Conservation (phyloP, 1,140 invertebrate species). For the Meloidogyne chitwoodi region DNA sequence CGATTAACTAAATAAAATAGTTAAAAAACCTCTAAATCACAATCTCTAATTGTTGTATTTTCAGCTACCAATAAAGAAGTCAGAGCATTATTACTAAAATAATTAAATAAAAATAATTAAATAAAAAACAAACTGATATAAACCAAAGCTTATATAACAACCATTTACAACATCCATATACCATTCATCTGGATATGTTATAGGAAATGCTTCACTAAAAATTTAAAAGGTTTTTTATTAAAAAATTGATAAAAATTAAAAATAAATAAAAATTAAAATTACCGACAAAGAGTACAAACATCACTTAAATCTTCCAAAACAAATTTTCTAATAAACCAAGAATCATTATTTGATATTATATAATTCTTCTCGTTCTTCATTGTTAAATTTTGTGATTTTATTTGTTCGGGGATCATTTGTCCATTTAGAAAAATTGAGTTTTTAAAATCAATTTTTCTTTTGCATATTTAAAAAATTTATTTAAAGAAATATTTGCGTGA, state of each 20-base stretch:
- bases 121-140: background rate
- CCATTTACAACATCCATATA: conserved; percentile 17
- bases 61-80: conserved; percentile 14
- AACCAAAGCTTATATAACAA: conserved; percentile 16
- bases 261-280: background rate
- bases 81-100: background rate
- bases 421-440: too few relatives aligned
- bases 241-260: background rate
- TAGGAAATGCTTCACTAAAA: conserved; percentile 15
- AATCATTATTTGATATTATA: background rate
- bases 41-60: background rate
- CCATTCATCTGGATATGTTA: conserved; percentile 10
- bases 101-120: background rate
- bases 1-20: background rate
- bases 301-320: conserved; percentile 14
- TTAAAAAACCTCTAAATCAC: conserved; percentile 6
- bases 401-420: too few relatives aligned
- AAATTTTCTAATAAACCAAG: conserved; percentile 16
- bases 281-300: conserved; percentile 1
- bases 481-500: too few relatives aligned
- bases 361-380: background rate
- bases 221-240: background rate
- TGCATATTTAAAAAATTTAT: too few relatives aligned
- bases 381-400: background rate
- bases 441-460: too few relatives aligned